Evolutionary conservation across 2,113 vertebrate species (phyloP), one percentile per base, ranked within the genome.

Genomic region (Nerophis ophidion): DNA sequence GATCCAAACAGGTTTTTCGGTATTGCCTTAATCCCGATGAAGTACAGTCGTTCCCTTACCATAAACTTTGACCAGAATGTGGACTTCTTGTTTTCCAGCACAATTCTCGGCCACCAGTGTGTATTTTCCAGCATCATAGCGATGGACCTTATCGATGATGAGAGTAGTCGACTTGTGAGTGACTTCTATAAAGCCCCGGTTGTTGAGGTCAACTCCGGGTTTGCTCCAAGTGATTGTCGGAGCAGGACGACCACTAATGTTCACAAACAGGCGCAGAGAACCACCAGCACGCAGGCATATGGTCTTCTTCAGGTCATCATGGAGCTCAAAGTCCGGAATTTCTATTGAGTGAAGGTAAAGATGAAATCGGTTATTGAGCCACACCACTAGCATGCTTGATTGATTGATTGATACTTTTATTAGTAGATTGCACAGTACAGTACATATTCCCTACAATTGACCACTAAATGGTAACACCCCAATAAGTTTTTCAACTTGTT

Each of bases 111-210:
- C 95, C 62, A 94, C 91, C 72, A 99, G 76, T 4, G 92, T 80
- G 48, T 99, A 99, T 86, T 96, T 98, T 60, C 97, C 97, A 67
- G 95, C 97, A 1, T 99, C 97, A 0, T 98, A 98, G 44, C 97
- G 93, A 79, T 97, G 93, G 14, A 97, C 95, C 87, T 97, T 96
- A 70, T 98, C 96, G 63, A 98, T 91, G 47, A 95, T 92, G 65
- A 99, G 91, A 33, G 93, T 89, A 62, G 93, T 94, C 57, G 93
- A 92, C 49, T 89, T 92, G 65, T 87, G 92, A 3, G 91, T 97
- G 68, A 91, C 91, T 76, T 99, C 97, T 63, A 98, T 95, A 75
- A 97, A 95, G 48, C 90, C 95, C 77, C 95, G 92, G 72, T 84
- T 94, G 47, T 91, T 86, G 48, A 98, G 92, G 78, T 98, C 93